Percentiles rank a stretch among this genome's conserved stretches.
These are phyloP conservation scores for Camelus bactrianus DNA, from an alignment of 2,113 vertebrate genomes.

Conservation along the genomic window DNA sequence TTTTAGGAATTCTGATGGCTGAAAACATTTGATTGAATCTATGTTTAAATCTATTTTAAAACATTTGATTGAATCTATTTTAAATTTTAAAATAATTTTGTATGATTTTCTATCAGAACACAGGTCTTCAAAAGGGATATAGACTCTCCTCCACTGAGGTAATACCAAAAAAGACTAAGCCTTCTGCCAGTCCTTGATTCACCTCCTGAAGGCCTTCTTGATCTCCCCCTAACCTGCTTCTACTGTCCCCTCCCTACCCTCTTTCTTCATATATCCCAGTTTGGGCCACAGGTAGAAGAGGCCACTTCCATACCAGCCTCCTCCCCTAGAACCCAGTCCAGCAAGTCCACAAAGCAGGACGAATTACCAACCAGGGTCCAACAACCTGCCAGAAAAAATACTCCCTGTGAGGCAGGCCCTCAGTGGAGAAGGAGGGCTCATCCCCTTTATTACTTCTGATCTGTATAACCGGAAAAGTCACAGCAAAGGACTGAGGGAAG, in stretches of 20 bases:
- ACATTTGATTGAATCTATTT: not conserved
- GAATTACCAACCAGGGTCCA: not conserved
- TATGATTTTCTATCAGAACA: not conserved
- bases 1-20: not conserved
- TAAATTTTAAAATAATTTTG: not conserved
- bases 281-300: too few relatives aligned
- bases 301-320: not conserved
- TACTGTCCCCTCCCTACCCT: too few relatives aligned
- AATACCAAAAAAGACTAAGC: not conserved
- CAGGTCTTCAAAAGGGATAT: not conserved
- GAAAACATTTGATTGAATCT: not conserved
- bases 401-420: not conserved
- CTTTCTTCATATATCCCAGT: too few relatives aligned
- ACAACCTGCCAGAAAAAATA: not conserved
- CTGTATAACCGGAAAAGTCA: not conserved
- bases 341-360: not conserved
- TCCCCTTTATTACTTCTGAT: not conserved
- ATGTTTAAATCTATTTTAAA: not conserved
- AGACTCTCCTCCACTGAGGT: not conserved
- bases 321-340: not conserved
- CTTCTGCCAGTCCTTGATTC: not conserved
- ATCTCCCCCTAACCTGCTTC: too few relatives aligned
- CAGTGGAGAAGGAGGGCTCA: not conserved
- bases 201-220: not conserved
- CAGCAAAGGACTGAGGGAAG: not conserved